Conservation (phyloP, 1,140 invertebrate species). For the Maniola jurtina region DNA sequence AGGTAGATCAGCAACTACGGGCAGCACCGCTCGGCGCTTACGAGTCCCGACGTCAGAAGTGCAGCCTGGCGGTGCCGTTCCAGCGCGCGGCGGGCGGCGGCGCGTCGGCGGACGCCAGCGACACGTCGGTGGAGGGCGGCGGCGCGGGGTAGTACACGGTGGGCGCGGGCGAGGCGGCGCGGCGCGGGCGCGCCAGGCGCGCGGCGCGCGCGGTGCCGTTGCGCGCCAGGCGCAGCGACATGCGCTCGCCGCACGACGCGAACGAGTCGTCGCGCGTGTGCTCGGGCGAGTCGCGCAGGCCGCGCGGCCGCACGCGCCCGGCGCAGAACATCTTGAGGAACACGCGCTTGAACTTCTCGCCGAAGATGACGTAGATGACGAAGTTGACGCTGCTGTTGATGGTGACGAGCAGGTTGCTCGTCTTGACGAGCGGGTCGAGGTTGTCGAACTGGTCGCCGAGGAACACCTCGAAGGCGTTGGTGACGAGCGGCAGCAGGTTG, state of each 20-base stretch:
- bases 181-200: conserved; percentile 29
- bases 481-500: conserved; percentile 93
- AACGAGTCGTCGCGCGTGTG: conserved; percentile 88
- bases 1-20: neutral
- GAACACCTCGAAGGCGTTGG: conserved; percentile 92
- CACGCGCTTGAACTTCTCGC: conserved; percentile 95
- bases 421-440: conserved; percentile 88
- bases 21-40: neutral
- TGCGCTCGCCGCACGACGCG: conserved; percentile 85
- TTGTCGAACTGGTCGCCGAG: conserved; percentile 82
- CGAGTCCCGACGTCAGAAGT: conserved; percentile 42
- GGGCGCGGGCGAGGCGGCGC: conserved; percentile 46
- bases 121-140: conserved; percentile 44
- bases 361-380: conserved; percentile 97
- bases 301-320: conserved; percentile 76
- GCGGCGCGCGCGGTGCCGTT: conserved; percentile 55
- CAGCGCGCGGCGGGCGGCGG: conserved; percentile 38
- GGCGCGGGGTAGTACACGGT: conserved; percentile 64
- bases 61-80: conserved; percentile 46
- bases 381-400: conserved; percentile 98
- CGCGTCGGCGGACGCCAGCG: conserved; percentile 38
- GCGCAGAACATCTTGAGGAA: conserved; percentile 93
- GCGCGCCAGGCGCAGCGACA: conserved; percentile 83
- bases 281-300: conserved; percentile 83
- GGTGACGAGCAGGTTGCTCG: conserved; percentile 95